phyloP scores from a whole-genome alignment of 2,888 invertebrate genomes.

The Himalopsyche kuldschensis region DNA sequence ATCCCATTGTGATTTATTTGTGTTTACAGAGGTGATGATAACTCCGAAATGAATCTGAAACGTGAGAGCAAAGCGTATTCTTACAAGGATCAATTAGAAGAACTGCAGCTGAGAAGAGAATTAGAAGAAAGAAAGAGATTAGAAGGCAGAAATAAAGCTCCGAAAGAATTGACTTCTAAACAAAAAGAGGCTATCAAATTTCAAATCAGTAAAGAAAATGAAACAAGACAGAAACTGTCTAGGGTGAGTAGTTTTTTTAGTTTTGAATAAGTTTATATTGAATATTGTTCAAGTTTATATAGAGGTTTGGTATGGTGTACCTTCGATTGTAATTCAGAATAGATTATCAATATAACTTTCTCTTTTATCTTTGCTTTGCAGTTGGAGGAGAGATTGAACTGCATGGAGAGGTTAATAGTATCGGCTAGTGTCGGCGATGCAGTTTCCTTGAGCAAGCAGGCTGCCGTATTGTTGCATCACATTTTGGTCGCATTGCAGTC shows the following conservation, averaged over 20 bases:
- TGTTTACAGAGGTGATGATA: conserved; percentile 52
- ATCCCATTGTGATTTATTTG: neutral
- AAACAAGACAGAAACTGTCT: conserved; percentile 70
- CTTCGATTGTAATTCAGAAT: no score
- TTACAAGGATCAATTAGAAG: conserved; percentile 95
- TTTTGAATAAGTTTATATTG: neutral
- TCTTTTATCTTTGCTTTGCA: conserved; percentile 29
- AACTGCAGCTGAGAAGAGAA: conserved; percentile 88
- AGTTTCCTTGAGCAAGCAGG: conserved; percentile 38
- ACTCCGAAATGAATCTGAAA: conserved; percentile 76
- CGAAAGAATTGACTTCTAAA: conserved; percentile 73
- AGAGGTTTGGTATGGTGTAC: neutral
- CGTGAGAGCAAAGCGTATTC: conserved; percentile 96
- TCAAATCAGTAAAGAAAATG: conserved; percentile 83
- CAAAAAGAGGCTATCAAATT: conserved; percentile 89
- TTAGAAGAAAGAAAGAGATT: conserved; percentile 83
- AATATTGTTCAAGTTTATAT: neutral
- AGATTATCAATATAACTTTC: no score
- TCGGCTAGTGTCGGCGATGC: conserved; percentile 58
- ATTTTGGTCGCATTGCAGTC: conserved; percentile 70
- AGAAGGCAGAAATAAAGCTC: conserved; percentile 76
- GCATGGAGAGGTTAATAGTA: conserved; percentile 56
- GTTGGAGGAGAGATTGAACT: conserved; percentile 45
- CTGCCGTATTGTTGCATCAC: conserved; percentile 43
- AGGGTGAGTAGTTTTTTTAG: conserved; percentile 51